A percentile compares a stretch with the other conserved stretches of the same genome.
phyloP scores from a whole-genome alignment of 2,888 invertebrate species.

The Coleophora deauratella region DNA sequence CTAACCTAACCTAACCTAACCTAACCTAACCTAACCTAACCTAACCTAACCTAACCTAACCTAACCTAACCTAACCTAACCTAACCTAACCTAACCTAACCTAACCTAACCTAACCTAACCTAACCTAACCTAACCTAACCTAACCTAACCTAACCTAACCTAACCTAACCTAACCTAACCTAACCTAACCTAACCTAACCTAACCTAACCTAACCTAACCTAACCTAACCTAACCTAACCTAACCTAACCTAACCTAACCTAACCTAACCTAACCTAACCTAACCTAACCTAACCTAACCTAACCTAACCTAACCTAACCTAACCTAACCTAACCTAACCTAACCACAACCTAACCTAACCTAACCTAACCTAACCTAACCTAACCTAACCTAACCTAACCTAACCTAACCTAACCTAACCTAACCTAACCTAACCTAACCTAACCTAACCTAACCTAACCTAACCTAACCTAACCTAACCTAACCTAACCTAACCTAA shows the following conservation, averaged over 20 bases:
- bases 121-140: conserved; percentile 8
- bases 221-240: conserved; percentile 4
- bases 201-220: conserved; percentile 6
- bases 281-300: conserved; percentile 20
- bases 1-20: conserved; percentile 17
- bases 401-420: too few relatives aligned
- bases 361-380: too few relatives aligned
- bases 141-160: conserved; percentile 4
- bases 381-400: conserved; percentile 9
- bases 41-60: too few relatives aligned
- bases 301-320: conserved; percentile 18
- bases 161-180: conserved; percentile 10
- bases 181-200: conserved; percentile 6
- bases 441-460: conserved; percentile 6
- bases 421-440: conserved; percentile 5
- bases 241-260: conserved; percentile 5
- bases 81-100: conserved; percentile 15
- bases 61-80: too few relatives aligned
- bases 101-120: conserved; percentile 13
- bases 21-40: conserved; percentile 17
- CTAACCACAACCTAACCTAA: conserved; percentile 11
- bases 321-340: conserved; percentile 10
- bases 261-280: conserved; percentile 14
- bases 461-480: conserved; percentile 5
- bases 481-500: conserved; percentile 4